A percentile compares a stretch with the other conserved stretches of the same genome.
Conservation (phyloP, 2,888 invertebrate genomes). For the Nebria brevicollis region DNA sequence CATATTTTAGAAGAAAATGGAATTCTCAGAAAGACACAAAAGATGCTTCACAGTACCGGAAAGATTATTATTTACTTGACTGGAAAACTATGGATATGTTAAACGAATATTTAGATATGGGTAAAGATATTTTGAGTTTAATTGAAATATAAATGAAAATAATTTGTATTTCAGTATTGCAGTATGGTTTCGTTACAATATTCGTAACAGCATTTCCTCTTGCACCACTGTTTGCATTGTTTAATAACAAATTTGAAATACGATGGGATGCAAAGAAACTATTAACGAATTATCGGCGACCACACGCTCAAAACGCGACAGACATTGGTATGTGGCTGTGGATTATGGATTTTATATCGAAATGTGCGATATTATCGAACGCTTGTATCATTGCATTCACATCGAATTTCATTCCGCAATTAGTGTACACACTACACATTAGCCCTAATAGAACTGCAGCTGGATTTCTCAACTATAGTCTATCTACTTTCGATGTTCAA, state of each 20-base stretch:
- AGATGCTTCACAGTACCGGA: neutral
- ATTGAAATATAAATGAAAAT: neutral
- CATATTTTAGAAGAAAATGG: slow-evolving; percentile 66
- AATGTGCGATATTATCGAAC: slow-evolving; percentile 88
- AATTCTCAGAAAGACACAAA: slow-evolving; percentile 23
- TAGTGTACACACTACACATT: slow-evolving; percentile 74
- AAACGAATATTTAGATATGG: slow-evolving; percentile 77
- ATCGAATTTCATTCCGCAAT: slow-evolving; percentile 88
- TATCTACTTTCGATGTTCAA: slow-evolving; percentile 73
- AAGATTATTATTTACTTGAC: slow-evolving; percentile 62
- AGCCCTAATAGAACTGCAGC: slow-evolving; percentile 59
- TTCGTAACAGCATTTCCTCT: slow-evolving; percentile 95
- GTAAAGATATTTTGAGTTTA: neutral
- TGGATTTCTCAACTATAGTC: slow-evolving; percentile 75
- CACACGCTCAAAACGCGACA: slow-evolving; percentile 84
- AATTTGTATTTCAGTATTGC: slow-evolving; percentile 72
- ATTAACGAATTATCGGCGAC: slow-evolving; percentile 80
- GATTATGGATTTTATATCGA: slow-evolving; percentile 87
- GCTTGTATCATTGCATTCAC: slow-evolving; percentile 95
- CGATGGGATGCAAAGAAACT: slow-evolving; percentile 90
- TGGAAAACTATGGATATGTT: slow-evolving; percentile 73
- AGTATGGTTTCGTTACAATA: slow-evolving; percentile 94
- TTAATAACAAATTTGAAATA: slow-evolving; percentile 86
- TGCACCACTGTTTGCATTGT: slow-evolving; percentile 89
- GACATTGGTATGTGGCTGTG: slow-evolving; percentile 92